Conservation (phyloP, 2,888 invertebrate species). For the Eucera pruinosa region DNA sequence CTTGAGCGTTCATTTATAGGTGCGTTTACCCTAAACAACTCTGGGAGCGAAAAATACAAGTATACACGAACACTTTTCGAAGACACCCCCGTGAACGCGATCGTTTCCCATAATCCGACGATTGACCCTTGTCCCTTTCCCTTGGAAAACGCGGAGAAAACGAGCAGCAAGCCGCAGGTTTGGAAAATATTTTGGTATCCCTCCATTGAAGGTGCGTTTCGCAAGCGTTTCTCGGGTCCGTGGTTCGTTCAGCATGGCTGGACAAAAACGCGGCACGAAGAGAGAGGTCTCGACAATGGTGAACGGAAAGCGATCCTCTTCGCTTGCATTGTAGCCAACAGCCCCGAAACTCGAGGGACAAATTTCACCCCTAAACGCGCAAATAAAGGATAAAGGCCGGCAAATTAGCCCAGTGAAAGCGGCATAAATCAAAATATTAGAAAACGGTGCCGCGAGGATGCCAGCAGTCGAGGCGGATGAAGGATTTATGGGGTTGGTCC, state of each 20-base stretch:
- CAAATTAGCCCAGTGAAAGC: conserved; percentile 83
- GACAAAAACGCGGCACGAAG: conserved; percentile 47
- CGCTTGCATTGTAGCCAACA: conserved; percentile 47
- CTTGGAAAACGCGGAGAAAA: background rate
- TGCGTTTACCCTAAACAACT: no score
- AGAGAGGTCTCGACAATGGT: conserved; percentile 51
- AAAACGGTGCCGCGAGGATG: conserved; percentile 78
- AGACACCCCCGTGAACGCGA: no score
- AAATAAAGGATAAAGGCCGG: conserved; percentile 82
- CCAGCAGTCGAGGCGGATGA: conserved; percentile 74
- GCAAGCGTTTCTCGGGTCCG: conserved; percentile 33
- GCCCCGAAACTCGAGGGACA: conserved; percentile 66
- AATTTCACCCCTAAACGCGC: conserved; percentile 82
- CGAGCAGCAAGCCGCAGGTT: conserved; percentile 26
- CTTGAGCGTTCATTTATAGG: no score
- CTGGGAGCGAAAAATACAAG: no score
- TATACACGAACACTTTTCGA: no score
- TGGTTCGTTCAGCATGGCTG: conserved; percentile 10
- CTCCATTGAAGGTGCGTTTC: conserved; percentile 51
- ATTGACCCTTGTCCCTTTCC: no score
- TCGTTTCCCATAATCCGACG: no score
- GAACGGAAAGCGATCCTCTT: conserved; percentile 55
- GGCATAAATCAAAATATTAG: conserved; percentile 83
- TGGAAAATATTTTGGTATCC: conserved; percentile 64
- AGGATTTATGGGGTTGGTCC: conserved; percentile 81